Conservation (phyloP, 2,797 vertebrate species). For the Alfaro cultratus region DNA sequence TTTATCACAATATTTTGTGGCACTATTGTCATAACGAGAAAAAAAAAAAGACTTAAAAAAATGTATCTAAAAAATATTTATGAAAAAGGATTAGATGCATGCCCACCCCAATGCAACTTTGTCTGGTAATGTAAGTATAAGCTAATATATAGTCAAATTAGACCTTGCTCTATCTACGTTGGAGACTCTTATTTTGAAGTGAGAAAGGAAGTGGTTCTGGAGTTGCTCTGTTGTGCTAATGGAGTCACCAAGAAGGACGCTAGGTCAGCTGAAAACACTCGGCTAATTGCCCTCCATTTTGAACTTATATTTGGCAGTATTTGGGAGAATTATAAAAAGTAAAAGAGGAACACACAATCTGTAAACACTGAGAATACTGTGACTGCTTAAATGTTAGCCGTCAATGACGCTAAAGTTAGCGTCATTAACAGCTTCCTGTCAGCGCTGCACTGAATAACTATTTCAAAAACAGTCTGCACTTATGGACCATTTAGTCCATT, state of each 20-base stretch:
- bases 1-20: neutral
- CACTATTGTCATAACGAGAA: neutral
- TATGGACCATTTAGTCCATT: neutral
- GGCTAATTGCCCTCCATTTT: neutral
- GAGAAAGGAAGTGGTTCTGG: neutral
- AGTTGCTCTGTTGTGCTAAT: neutral
- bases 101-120: neutral
- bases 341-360: neutral
- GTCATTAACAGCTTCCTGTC: neutral
- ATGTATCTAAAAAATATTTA: neutral
- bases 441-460: neutral
- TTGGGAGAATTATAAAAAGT: neutral
- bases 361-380: neutral
- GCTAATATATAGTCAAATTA: neutral
- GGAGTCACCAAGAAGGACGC: neutral
- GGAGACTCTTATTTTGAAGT: neutral
- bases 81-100: neutral
- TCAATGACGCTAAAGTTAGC: neutral
- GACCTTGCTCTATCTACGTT: neutral
- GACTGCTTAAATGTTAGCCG: neutral
- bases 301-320: neutral
- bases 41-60: neutral
- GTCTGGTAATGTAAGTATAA: neutral
- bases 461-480: neutral
- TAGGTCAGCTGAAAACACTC: neutral